Percentiles rank a stretch among this genome's conserved stretches.
These are phyloP conservation scores for Trachymyrmex septentrionalis DNA, from an alignment of 1,140 invertebrate genomes.

Conservation along the genomic window DNA sequence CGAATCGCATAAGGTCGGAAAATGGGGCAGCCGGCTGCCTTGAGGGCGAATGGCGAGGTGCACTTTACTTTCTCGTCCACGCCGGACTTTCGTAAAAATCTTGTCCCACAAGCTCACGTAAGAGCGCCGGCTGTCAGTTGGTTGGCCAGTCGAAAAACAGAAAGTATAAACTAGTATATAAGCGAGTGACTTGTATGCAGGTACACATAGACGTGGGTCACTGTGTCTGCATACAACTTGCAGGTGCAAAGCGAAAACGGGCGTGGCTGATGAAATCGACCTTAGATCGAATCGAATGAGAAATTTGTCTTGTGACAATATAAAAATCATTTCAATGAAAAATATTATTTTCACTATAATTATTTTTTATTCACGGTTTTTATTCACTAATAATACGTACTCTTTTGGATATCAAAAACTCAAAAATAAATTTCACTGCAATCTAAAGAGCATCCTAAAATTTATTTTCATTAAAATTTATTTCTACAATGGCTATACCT, in stretches of 20 bases:
- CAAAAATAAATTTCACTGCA: too few relatives aligned
- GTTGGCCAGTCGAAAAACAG: conserved; percentile 63
- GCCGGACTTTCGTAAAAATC: conserved; percentile 75
- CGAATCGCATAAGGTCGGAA: conserved; percentile 64
- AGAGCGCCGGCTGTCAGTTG: conserved; percentile 58
- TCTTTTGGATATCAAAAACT: too few relatives aligned
- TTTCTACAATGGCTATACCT: too few relatives aligned
- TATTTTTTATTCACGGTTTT: background rate
- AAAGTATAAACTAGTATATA: conserved; percentile 64
- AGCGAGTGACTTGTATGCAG: background rate
- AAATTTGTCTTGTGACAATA: background rate
- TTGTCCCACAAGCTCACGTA: conserved; percentile 72
- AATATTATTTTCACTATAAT: background rate
- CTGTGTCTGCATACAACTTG: conserved; percentile 31
- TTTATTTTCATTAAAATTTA: too few relatives aligned
- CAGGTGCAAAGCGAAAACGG: conserved; percentile 68
- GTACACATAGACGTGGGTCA: background rate
- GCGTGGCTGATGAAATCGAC: conserved; percentile 61
- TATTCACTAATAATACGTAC: too few relatives aligned
- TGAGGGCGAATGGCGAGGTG: conserved; percentile 67
- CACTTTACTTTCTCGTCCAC: conserved; percentile 75
- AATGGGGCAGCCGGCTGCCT: conserved; percentile 70
- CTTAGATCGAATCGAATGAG: background rate
- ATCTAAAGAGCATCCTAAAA: too few relatives aligned
- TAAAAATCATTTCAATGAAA: background rate